Evolutionary conservation across 2,797 vertebrate genomes (phyloP).

Genomic region (Nasua narica): DNA sequence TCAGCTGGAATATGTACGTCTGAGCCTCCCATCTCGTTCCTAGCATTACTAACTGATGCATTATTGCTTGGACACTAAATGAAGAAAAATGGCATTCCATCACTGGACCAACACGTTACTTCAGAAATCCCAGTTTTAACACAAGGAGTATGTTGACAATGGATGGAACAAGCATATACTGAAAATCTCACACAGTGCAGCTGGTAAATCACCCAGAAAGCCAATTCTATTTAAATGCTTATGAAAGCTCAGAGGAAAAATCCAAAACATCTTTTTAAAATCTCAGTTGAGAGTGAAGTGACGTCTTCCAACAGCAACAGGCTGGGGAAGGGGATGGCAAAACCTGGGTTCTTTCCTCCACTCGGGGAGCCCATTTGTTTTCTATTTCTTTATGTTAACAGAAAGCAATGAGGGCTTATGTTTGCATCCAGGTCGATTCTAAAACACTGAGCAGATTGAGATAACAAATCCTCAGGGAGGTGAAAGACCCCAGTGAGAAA

Average conservation of each 20-base stretch:
- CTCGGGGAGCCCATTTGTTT: not conserved
- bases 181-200: slow-evolving; percentile 22
- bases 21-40: not conserved
- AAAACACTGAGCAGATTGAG: slow-evolving; percentile 29
- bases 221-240: slow-evolving; percentile 31
- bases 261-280: slow-evolving; percentile 44
- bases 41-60: not conserved
- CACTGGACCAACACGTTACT: not conserved
- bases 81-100: slow-evolving; percentile 43
- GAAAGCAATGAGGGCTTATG: not conserved
- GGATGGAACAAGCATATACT: not conserved
- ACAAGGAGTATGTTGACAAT: not conserved
- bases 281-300: slow-evolving; percentile 53
- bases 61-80: not conserved
- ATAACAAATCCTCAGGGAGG: slow-evolving; percentile 13
- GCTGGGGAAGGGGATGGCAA: not conserved
- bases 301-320: slow-evolving; percentile 19
- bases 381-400: not conserved
- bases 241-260: slow-evolving; percentile 37
- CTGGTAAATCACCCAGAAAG: slow-evolving; percentile 51
- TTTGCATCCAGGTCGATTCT: slow-evolving; percentile 36
- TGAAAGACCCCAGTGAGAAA: slow-evolving; percentile 15
- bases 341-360: not conserved
- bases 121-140: slow-evolving; percentile 13
- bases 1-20: slow-evolving; percentile 31